Percentiles rank a stretch among this genome's conserved stretches.
These are phyloP conservation scores for Oncorhynchus tshawytscha DNA, from an alignment of 2,113 vertebrate genomes.

Conservation along the genomic window DNA sequence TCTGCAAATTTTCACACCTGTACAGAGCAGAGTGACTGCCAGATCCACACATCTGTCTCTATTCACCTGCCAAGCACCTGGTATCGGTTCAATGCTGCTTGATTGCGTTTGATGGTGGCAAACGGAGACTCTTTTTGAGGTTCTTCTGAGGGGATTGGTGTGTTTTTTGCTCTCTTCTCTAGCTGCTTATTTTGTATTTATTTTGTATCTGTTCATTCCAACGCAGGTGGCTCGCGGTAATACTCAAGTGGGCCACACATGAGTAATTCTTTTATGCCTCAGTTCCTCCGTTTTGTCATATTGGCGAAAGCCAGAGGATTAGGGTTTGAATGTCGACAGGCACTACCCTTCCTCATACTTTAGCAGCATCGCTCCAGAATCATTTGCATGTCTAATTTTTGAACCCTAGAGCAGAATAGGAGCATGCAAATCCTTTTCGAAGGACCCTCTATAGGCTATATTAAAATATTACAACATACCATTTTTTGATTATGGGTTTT, in stretches of 20 bases:
- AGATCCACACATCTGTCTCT: constrained; percentile 91
- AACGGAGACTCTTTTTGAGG: constrained; percentile 83
- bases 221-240: constrained; percentile 94
- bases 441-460: background rate
- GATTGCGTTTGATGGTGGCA: constrained; percentile 91
- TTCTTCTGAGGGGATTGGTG: constrained; percentile 26
- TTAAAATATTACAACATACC: background rate
- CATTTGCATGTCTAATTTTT: constrained; percentile 76
- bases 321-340: constrained; percentile 68
- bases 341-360: constrained; percentile 48
- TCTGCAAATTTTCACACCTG: constrained; percentile 96
- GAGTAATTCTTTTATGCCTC: constrained; percentile 94
- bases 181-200: constrained; percentile 73
- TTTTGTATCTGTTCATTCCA: constrained; percentile 91
- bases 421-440: background rate
- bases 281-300: constrained; percentile 56
- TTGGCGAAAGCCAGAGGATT: constrained; percentile 69
- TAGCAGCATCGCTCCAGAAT: constrained; percentile 71
- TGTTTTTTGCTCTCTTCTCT: background rate
- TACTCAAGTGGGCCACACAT: constrained; percentile 90
- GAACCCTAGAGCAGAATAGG: constrained; percentile 65
- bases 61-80: constrained; percentile 99
- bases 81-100: constrained; percentile 95
- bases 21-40: constrained; percentile 84
- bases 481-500: no score